Percentiles rank a stretch among this genome's conserved stretches.
Conservation (phyloP, 2,113 vertebrate species). For the Bubo scandiacus region DNA sequence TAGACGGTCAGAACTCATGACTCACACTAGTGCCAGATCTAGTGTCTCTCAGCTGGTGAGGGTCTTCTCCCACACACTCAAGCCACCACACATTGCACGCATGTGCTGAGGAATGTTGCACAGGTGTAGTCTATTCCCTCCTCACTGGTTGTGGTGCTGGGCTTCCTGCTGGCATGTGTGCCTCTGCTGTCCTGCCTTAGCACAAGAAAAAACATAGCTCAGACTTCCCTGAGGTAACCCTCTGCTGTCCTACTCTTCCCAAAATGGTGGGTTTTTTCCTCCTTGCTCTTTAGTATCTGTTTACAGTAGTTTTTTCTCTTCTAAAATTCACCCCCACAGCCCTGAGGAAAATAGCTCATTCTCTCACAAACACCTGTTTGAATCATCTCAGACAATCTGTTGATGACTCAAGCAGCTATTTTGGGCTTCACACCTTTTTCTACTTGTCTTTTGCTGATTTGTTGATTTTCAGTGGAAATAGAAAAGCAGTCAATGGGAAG, state of each 20-base stretch:
- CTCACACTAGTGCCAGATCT: not conserved
- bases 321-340: not conserved
- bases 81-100: accelerated
- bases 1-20: not conserved
- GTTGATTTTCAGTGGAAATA: constrained; percentile 9
- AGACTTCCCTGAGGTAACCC: not conserved
- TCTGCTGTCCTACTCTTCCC: not conserved
- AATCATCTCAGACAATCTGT: constrained; percentile 47
- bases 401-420: constrained; percentile 56
- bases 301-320: not conserved
- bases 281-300: not conserved
- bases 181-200: not conserved
- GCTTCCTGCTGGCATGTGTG: not conserved
- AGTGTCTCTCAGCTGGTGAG: not conserved
- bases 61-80: not conserved
- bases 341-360: not conserved
- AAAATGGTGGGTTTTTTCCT: not conserved
- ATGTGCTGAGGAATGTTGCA: not conserved
- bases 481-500: not conserved
- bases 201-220: not conserved
- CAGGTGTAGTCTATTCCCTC: not conserved
- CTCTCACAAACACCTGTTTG: constrained; percentile 29
- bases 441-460: constrained; percentile 1
- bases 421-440: not conserved
- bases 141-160: not conserved